Evolutionary conservation across 30 jellyfish, hydroid and myxozoan species (phyloP), one percentile per base, ranked within the genome.

Genomic region (Rhopilema esculentum): DNA sequence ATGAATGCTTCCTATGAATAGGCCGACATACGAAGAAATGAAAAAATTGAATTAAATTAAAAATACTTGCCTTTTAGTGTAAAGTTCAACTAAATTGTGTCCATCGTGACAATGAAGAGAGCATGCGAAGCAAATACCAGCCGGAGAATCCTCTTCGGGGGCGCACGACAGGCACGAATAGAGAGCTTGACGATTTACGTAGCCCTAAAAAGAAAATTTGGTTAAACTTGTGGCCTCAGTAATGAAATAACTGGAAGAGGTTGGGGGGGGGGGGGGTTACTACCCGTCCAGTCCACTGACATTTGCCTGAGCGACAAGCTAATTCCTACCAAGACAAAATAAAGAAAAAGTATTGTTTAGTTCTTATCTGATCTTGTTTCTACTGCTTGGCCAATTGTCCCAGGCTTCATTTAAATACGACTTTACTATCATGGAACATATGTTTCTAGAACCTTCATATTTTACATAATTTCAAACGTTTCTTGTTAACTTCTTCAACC

Each of bases 71-170:
- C 99, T 72, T 86, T 94, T 94, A 20, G 99, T 94, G 85, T 94
- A 94, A 33, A 94, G 76, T 72, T 94, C 99, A 51, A 94, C 93
- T 40, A 94, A 85, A 49, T 89, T 95, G 79, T 94, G 99, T 27
- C 92, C 97, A 31, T 89, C 95, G 86, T 94, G 99, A 82, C 99
- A 94, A 65, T 81, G 95, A 0, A 94, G 86, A 0, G 97, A 84
- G 75, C 99, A 94, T 21, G 97, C 99, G 66, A 81, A 89, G 90
- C 99, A 94, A 49, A 94, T 86, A 27, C 99, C 99, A 24, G 99
- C 97, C n/a, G 82, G 30, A 25, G 74, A 49, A 22, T 79, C 90
- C 57, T 82, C 83, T 53, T n/a, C 25, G 27, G 90, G 87, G 77
- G 78, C 82, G 81, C 99, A 94, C 15, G 97, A 76, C 63, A 79